Evolutionary conservation across 2,113 vertebrate genomes (phyloP).

Genomic region (Micromys minutus): DNA sequence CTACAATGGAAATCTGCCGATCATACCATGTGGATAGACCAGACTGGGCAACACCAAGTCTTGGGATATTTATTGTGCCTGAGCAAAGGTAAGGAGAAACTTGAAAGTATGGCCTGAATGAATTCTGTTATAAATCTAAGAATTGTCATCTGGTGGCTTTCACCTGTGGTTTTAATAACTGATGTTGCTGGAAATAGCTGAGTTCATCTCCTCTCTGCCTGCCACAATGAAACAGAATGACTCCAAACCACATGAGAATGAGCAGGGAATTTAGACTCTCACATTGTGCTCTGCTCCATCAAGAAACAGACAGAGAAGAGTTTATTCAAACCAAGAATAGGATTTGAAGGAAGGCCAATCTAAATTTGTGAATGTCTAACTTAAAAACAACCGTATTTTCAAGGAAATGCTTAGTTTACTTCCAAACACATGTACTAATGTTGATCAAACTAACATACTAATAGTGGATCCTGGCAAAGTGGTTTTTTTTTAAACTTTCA

Average conservation of each 20-base stretch:
- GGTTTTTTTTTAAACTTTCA: background rate
- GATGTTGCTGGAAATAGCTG: background rate
- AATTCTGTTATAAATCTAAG: background rate
- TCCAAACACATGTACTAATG: conserved; percentile 48
- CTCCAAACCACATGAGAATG: background rate
- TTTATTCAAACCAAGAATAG: conserved; percentile 34
- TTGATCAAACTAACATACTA: conserved; percentile 27
- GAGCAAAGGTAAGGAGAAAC: background rate
- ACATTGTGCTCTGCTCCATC: background rate
- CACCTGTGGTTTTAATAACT: background rate
- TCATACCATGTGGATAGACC: background rate
- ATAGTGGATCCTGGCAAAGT: conserved; percentile 34
- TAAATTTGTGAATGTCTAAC: background rate
- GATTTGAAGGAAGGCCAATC: background rate
- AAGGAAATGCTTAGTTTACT: conserved; percentile 47
- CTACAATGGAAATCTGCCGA: background rate
- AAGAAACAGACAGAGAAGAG: conserved; percentile 12
- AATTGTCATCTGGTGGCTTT: background rate
- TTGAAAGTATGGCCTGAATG: background rate
- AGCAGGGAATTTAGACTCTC: background rate
- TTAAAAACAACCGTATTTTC: conserved; percentile 44
- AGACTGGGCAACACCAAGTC: background rate
- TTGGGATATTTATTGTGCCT: background rate
- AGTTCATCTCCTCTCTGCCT: background rate
- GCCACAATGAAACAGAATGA: background rate